These are phyloP conservation scores for Cephus spinipes DNA, from an alignment of 2,888 invertebrate species.

Conservation along the genomic window DNA sequence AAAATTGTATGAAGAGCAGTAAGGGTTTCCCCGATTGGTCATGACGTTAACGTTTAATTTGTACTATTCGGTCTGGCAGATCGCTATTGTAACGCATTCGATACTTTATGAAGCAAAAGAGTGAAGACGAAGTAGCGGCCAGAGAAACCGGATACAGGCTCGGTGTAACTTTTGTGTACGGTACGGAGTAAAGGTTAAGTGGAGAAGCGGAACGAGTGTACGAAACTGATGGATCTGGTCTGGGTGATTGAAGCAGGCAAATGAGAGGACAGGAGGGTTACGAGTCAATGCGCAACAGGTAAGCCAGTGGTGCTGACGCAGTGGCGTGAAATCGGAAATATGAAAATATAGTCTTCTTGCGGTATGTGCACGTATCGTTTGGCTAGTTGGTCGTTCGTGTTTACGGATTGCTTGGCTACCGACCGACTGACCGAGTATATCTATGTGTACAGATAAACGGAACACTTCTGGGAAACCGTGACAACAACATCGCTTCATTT, in stretches of 20 bases:
- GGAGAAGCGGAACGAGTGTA: not conserved
- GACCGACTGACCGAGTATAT: not conserved
- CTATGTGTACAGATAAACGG: not conserved
- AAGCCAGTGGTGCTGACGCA: not conserved
- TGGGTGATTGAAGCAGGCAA: not conserved
- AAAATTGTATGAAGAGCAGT: not conserved
- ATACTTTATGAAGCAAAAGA: not conserved
- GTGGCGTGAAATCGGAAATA: not conserved
- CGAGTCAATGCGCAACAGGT: not conserved
- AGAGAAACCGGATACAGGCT: not conserved
- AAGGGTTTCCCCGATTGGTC: no score
- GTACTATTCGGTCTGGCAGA: no score
- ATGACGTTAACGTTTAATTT: no score
- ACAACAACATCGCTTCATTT: not conserved
- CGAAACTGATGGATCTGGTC: not conserved
- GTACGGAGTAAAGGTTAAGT: not conserved
- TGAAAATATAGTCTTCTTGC: not conserved
- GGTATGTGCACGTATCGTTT: no score
- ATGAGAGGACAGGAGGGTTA: not conserved
- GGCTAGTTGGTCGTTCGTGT: not conserved
- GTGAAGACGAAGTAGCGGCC: not conserved
- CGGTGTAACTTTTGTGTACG: not conserved
- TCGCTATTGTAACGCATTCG: no score
- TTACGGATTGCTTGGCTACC: not conserved
- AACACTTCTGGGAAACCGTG: constrained; percentile 1